These are phyloP conservation scores for Clavelina lepadiformis DNA, from an alignment of 23 tunicate species.

Conservation along the genomic window DNA sequence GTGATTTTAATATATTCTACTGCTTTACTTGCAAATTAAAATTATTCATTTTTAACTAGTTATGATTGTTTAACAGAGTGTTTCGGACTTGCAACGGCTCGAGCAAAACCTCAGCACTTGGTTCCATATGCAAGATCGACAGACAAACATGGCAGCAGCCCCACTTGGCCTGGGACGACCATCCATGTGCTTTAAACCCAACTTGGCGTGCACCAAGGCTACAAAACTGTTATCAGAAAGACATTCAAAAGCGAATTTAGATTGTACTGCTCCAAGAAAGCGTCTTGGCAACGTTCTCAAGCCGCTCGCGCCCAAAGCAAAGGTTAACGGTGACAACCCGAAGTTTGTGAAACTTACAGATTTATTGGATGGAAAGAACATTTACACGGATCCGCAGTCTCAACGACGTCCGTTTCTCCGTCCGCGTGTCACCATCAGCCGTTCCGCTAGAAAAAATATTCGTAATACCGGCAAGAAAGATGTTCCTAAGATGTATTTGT, in stretches of 20 bases:
- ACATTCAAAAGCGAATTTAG: slow-evolving; percentile 16
- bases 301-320: neutral
- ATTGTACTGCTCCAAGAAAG: slow-evolving; percentile 1
- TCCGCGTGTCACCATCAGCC: neutral
- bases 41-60: neutral
- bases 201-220: neutral
- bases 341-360: no score
- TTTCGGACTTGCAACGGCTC: slow-evolving; percentile 12
- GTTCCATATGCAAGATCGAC: slow-evolving; percentile 14
- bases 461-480: no score
- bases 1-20: no score
- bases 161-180: slow-evolving; percentile 25
- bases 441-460: neutral
- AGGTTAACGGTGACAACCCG: no score
- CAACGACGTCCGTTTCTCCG: neutral
- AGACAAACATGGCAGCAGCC: slow-evolving; percentile 14
- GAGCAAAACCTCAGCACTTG: slow-evolving; percentile 22
- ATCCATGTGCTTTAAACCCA: neutral
- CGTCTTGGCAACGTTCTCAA: slow-evolving; percentile 8
- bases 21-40: no score
- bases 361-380: no score
- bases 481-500: no score
- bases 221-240: slow-evolving; percentile 5
- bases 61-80: slow-evolving; percentile 26
- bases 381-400: neutral